phyloP scores from a whole-genome alignment of 2,113 vertebrate species.

The Zosterops pallidus region DNA sequence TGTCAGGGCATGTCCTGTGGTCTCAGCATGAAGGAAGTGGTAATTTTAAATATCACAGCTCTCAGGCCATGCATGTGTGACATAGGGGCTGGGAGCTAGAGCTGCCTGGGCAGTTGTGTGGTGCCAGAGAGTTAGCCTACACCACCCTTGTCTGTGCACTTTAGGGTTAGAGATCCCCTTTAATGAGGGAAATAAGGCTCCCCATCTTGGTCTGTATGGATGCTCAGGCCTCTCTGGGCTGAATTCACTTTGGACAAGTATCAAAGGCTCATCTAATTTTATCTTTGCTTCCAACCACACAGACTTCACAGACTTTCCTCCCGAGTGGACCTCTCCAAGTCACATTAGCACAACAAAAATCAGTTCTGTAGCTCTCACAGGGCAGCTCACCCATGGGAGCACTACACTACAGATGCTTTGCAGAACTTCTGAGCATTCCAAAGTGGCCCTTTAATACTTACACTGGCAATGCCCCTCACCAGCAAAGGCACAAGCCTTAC shows the following conservation, averaged over 20 bases:
- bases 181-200: not conserved
- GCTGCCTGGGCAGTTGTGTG: fast-evolving
- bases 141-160: not conserved
- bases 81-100: fast-evolving
- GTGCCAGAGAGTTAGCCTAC: not conserved
- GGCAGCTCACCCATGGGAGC: not conserved
- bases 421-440: not conserved
- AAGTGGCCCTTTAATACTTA: not conserved
- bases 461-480: fast-evolving
- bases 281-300: not conserved
- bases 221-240: not conserved
- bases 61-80: fast-evolving
- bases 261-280: not conserved
- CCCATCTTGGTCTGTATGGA: not conserved
- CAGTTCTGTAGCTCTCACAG: not conserved
- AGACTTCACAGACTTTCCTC: not conserved
- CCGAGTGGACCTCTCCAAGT: not conserved
- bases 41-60: not conserved
- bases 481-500: not conserved
- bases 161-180: not conserved
- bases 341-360: not conserved
- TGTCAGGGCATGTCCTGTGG: not conserved
- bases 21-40: not conserved
- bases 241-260: not conserved
- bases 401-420: fast-evolving